phyloP scores from a whole-genome alignment of 2,797 vertebrate species.

The Amphiprion clarkii region DNA sequence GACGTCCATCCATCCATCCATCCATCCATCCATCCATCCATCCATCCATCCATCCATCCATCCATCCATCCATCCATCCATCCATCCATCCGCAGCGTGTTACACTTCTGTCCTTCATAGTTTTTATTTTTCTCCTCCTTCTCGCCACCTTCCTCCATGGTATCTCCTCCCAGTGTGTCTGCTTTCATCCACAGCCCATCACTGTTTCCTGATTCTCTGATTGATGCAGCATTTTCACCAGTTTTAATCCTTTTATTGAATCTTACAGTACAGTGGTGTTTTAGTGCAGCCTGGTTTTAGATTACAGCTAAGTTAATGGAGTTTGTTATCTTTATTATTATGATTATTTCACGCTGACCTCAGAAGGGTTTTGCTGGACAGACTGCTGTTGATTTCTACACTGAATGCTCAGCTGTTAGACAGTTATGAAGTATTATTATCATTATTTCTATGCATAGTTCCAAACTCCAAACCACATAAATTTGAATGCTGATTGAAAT shows the following conservation, averaged over 20 bases:
- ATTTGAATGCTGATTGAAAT: too few relatives aligned
- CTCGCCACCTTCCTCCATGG: constrained; percentile 33
- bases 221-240: constrained; percentile 6
- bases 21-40: background rate
- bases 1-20: constrained; percentile 21
- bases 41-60: constrained; percentile 12
- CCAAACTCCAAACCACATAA: too few relatives aligned
- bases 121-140: constrained; percentile 58
- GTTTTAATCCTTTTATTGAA: background rate
- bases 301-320: background rate
- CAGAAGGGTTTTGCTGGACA: constrained; percentile 23
- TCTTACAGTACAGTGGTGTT: background rate
- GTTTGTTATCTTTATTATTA: background rate
- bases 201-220: constrained; percentile 17
- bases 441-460: too few relatives aligned
- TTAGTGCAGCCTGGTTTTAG: too few relatives aligned
- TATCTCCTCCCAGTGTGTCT: constrained; percentile 6
- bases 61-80: constrained; percentile 14
- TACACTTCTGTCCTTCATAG: background rate
- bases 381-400: constrained; percentile 19
- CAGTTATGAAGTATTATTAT: too few relatives aligned
- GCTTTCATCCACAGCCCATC: constrained; percentile 14
- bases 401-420: too few relatives aligned
- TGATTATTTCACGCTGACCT: background rate
- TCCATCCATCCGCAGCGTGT: constrained; percentile 26